These are phyloP conservation scores for Arctopsyche grandis DNA, from an alignment of 1,140 invertebrate species.

Conservation along the genomic window DNA sequence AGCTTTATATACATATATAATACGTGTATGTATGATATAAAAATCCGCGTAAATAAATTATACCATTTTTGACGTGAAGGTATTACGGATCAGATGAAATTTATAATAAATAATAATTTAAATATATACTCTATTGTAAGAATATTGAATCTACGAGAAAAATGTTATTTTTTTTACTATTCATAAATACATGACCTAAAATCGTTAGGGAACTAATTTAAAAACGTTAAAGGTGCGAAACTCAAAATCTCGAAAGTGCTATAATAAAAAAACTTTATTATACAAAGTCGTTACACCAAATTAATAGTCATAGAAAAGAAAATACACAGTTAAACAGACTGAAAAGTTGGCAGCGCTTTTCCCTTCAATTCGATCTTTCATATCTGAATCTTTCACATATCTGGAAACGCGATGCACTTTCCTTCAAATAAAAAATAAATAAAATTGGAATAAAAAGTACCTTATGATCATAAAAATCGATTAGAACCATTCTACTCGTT, in stretches of 20 bases:
- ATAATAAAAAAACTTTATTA: neutral
- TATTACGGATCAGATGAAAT: conserved; percentile 43
- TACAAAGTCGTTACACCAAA: conserved; percentile 13
- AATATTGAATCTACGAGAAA: conserved; percentile 45
- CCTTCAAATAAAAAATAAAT: neutral
- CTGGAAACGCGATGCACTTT: neutral
- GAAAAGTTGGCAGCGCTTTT: conserved; percentile 1
- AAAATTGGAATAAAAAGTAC: neutral
- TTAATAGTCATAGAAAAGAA: neutral
- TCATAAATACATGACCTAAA: conserved; percentile 29
- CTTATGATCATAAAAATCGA: neutral
- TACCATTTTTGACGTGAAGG: conserved; percentile 47
- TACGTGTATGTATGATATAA: conserved; percentile 21
- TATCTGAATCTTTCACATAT: conserved; percentile 6
- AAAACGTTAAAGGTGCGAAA: conserved; percentile 38
- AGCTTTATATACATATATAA: conserved; percentile 36
- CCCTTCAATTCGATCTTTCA: neutral
- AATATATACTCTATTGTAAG: conserved; percentile 42
- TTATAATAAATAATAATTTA: conserved; percentile 39
- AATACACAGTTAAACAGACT: neutral
- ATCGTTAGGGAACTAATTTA: conserved; percentile 31
- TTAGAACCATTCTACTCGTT: neutral
- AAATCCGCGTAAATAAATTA: conserved; percentile 50
- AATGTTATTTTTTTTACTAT: conserved; percentile 46
- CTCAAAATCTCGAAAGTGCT: conserved; percentile 21